phyloP scores from a whole-genome alignment of 2,797 vertebrate species.

The Chaetodon trifasciatus region DNA sequence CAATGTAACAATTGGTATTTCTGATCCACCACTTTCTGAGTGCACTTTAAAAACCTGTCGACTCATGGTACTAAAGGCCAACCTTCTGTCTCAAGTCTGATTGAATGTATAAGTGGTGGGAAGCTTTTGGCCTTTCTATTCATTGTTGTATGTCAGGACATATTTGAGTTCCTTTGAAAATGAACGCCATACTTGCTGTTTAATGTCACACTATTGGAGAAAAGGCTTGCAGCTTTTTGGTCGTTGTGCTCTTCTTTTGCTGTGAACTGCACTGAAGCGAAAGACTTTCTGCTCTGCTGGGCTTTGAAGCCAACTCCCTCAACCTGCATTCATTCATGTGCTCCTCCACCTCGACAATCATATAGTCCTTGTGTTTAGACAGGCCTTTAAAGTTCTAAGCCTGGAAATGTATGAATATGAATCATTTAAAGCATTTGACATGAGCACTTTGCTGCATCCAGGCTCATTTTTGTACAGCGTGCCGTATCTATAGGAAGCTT shows the following conservation, averaged over 20 bases:
- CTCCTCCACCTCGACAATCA: slow-evolving; percentile 45
- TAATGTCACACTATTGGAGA: slow-evolving; percentile 39
- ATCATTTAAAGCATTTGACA: slow-evolving; percentile 38
- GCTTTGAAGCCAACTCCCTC: neutral
- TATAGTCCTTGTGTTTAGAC: neutral
- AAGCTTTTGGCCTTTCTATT: slow-evolving; percentile 34
- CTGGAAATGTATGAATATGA: slow-evolving; percentile 24
- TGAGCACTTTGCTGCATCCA: slow-evolving; percentile 21
- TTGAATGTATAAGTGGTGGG: slow-evolving; percentile 56
- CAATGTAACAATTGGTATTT: slow-evolving; percentile 4
- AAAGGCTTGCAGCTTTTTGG: slow-evolving; percentile 21
- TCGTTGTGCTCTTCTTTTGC: neutral
- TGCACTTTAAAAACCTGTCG: slow-evolving; percentile 68
- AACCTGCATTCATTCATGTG: neutral
- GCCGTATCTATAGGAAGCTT: slow-evolving; percentile 54
- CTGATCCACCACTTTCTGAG: slow-evolving; percentile 27
- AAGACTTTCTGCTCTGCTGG: slow-evolving; percentile 49
- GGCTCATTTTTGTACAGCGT: slow-evolving; percentile 33
- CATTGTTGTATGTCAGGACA: neutral
- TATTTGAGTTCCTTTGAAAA: slow-evolving; percentile 4
- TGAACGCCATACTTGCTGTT: slow-evolving; percentile 25
- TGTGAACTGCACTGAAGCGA: slow-evolving; percentile 14
- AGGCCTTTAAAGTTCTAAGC: slow-evolving; percentile 29
- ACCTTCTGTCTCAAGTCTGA: slow-evolving; percentile 27
- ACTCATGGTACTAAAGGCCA: slow-evolving; percentile 37